phyloP scores from a whole-genome alignment of 92 coral and sea anemone species.

The Siderastrea radians region DNA sequence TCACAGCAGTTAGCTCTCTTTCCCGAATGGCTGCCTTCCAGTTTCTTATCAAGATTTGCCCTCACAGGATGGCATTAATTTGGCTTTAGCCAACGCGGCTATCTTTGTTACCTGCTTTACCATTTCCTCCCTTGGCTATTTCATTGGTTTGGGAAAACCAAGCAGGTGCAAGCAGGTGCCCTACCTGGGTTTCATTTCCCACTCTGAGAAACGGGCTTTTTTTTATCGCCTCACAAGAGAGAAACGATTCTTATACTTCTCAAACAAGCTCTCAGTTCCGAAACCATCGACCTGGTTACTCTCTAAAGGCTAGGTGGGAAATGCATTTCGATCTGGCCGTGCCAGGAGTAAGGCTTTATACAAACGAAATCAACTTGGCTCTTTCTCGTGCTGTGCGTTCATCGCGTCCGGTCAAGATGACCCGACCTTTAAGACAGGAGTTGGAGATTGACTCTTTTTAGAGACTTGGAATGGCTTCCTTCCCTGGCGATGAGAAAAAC shows the following conservation, averaged over 20 bases:
- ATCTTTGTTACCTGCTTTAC: slow-evolving; percentile 55
- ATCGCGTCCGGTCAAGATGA: slow-evolving; percentile 25
- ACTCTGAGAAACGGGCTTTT: slow-evolving; percentile 38
- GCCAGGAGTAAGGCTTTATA: slow-evolving; percentile 67
- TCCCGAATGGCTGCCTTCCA: slow-evolving; percentile 22
- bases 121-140: slow-evolving; percentile 57
- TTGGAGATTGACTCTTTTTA: slow-evolving; percentile 59
- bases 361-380: slow-evolving; percentile 30
- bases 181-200: slow-evolving; percentile 48
- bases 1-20: slow-evolving; percentile 36
- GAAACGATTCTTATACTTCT: slow-evolving; percentile 20
- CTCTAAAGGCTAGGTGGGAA: slow-evolving; percentile 67
- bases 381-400: slow-evolving; percentile 18
- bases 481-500: slow-evolving; percentile 52
- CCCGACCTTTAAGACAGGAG: slow-evolving; percentile 42
- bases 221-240: slow-evolving; percentile 34
- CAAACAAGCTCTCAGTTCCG: slow-evolving; percentile 9
- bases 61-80: slow-evolving; percentile 33
- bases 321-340: slow-evolving; percentile 67
- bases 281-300: slow-evolving; percentile 33
- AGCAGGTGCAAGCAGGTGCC: slow-evolving; percentile 25
- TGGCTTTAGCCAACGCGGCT: slow-evolving; percentile 56
- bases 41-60: slow-evolving; percentile 44
- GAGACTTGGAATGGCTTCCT: slow-evolving; percentile 61
- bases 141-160: slow-evolving; percentile 49